Conservation (phyloP, 2,797 vertebrate genomes). For the Poecilia wingei region DNA sequence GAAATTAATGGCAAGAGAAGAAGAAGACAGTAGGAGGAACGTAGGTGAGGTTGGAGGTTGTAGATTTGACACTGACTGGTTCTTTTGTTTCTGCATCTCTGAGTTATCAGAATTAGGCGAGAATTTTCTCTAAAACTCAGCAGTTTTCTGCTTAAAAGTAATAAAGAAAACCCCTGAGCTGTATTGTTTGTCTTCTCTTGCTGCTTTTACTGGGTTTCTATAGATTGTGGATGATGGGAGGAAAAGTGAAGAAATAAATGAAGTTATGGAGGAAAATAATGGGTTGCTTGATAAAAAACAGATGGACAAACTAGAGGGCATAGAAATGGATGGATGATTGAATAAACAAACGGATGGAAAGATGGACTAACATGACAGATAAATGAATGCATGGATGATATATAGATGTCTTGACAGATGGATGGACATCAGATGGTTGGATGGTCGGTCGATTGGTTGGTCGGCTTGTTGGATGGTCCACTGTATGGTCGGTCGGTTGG, state of each 20-base stretch:
- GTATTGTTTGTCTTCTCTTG: not conserved
- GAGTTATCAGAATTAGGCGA: not conserved
- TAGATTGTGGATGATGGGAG: not conserved
- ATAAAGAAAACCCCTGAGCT: not conserved
- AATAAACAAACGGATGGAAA: no score
- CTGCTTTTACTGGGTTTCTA: not conserved
- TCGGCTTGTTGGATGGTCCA: no score
- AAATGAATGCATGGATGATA: no score
- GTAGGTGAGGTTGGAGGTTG: not conserved
- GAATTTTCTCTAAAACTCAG: not conserved
- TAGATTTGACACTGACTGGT: not conserved
- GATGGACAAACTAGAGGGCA: no score
- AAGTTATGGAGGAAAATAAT: not conserved
- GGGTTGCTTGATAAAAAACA: no score
- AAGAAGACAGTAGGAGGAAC: not conserved
- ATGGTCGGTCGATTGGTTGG: no score
- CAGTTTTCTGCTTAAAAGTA: not conserved
- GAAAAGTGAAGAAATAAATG: not conserved
- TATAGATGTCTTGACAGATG: no score
- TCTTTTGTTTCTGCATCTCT: not conserved
- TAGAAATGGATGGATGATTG: no score
- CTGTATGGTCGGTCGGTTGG: no score
- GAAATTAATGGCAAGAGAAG: not conserved
- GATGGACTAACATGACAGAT: no score
- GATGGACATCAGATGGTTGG: no score